phyloP scores from a whole-genome alignment of 2,797 vertebrate genomes.

The Coregonus ussuriensis region DNA sequence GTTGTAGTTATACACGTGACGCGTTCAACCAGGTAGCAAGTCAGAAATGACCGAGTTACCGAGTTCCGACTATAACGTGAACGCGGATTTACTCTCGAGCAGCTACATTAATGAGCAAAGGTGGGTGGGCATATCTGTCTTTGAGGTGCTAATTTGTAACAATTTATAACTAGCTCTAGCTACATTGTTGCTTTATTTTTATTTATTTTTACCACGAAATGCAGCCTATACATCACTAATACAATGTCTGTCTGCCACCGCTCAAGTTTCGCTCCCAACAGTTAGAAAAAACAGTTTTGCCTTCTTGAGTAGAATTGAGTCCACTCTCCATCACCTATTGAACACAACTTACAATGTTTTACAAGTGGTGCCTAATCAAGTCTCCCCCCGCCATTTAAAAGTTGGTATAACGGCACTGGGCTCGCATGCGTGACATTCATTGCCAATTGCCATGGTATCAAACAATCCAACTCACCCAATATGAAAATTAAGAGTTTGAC shows the following conservation, averaged over 20 bases:
- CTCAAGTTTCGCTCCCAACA: not conserved
- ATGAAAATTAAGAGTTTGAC: not conserved
- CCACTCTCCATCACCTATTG: not conserved
- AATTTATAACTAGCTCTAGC: not conserved
- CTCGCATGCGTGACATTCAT: conserved; percentile 35
- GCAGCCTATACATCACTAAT: not conserved
- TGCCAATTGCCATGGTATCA: conserved; percentile 59
- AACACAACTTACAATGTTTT: not conserved
- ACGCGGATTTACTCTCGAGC: not conserved
- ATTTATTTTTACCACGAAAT: too few species aligned
- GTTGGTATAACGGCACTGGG: not conserved
- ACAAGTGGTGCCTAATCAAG: not conserved
- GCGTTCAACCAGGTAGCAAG: too few species aligned
- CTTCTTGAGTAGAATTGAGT: not conserved
- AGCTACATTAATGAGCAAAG: not conserved
- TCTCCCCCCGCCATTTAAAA: not conserved
- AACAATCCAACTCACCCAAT: conserved; percentile 25
- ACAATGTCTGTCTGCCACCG: not conserved
- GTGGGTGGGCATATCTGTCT: not conserved
- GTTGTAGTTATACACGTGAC: too few species aligned
- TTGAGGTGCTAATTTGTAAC: not conserved
- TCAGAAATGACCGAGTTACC: too few species aligned
- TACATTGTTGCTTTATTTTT: too few species aligned
- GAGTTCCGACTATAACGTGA: too few species aligned
- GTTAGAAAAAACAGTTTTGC: not conserved